Evolutionary conservation across 2,888 invertebrate genomes (phyloP), one percentile per base, ranked within the genome.

Genomic region (Actias luna): DNA sequence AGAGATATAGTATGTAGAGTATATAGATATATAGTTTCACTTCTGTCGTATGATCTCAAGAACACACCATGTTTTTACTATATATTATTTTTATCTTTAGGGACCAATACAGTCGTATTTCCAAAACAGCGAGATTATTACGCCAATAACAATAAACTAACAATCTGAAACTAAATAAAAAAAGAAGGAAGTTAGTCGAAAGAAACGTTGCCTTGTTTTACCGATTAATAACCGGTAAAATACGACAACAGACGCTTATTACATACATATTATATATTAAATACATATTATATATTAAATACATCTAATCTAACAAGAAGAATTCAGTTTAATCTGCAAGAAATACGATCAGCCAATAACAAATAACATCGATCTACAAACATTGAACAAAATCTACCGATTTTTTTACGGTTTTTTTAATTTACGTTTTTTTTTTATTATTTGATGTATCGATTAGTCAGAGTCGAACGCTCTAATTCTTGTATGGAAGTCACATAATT

Each of bases 281-380:
- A 50, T 50, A 50, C 22, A 22, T 50, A n/a, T 33, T 39, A 50
- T 25, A 50, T 22, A 50, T 50, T 25, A 50, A 22, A 50, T 50
- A 50, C 22, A 22, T 50, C 46, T 25, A 50, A 50, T 50, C 22
- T 50, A 50, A 50, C 25, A 22, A 25, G 2, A 25, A 50, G 22
- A 50, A 50, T 50, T 10, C 25, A 50, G 12, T 10, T 22, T 22
- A 25, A n/a, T 27, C n/a, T 1, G 55, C 29, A 55, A 29, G 14
- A 55, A 29, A 29, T 29, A 29, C 12, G 46, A 25, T 29, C 55
- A 55, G 55, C 55, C 55, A 55, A 29, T 29, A 55, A 55, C 55
- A 55, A 10, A 55, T 27, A 55, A 55, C 55, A 55, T 55, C 14
- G 27, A 55, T 29, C 55, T 55, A 55, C 55, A 29, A 55, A 55